Percentiles rank a stretch among this genome's conserved stretches.
Conservation (phyloP, 2,888 invertebrate genomes). For the Folsomia manolachei region DNA sequence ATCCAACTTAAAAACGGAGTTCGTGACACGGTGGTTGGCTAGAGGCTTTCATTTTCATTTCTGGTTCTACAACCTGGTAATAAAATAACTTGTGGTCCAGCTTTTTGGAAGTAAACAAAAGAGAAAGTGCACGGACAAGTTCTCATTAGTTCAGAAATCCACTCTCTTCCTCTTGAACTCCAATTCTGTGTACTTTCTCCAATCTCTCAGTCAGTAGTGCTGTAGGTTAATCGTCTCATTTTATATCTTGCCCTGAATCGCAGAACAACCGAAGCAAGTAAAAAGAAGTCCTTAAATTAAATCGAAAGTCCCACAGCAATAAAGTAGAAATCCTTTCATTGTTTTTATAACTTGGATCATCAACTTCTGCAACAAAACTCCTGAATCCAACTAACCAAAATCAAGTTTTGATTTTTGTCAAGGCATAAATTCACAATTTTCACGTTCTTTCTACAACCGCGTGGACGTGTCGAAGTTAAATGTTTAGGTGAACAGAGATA, state of each 20-base stretch:
- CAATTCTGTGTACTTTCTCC: too few relatives aligned
- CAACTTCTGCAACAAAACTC: too few relatives aligned
- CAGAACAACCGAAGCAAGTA: too few relatives aligned
- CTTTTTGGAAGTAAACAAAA: not conserved
- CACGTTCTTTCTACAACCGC: too few relatives aligned
- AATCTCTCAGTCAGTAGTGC: too few relatives aligned
- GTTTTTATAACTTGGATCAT: not conserved
- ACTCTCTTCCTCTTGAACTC: not conserved
- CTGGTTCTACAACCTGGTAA: not conserved
- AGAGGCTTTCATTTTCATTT: not conserved
- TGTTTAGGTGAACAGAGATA: too few relatives aligned
- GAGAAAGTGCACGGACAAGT: not conserved
- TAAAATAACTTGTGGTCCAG: not conserved
- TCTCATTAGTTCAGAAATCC: not conserved
- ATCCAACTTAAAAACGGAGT: not conserved
- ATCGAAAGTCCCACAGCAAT: not conserved
- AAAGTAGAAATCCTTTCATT: not conserved
- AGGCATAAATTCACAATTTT: slow-evolving; percentile 1
- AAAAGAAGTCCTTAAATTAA: not conserved
- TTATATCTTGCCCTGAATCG: too few relatives aligned
- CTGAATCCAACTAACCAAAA: not conserved
- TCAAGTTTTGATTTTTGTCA: not conserved
- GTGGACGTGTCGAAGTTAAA: too few relatives aligned
- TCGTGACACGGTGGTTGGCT: not conserved
- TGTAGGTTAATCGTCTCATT: too few relatives aligned